Conservation (phyloP, 2,797 vertebrate genomes). For the Oreortyx pictus region DNA sequence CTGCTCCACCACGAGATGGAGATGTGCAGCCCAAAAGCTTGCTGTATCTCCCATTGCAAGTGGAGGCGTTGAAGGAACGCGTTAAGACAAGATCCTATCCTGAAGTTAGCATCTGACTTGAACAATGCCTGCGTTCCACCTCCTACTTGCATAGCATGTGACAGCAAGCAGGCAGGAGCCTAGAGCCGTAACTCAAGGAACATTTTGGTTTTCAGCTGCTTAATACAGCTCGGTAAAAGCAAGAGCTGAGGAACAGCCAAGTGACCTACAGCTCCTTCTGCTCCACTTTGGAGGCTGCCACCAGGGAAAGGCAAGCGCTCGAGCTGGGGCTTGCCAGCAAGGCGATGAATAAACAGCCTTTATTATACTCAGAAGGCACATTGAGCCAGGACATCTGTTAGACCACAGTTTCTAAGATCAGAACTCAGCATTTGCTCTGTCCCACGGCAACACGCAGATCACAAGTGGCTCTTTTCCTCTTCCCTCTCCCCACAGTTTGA, state of each 20-base stretch:
- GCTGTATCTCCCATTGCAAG: not conserved
- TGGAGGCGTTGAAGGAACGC: conserved; percentile 26
- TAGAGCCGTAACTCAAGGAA: conserved; percentile 25
- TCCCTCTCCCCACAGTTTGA: not conserved
- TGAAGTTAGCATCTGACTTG: conserved; percentile 52
- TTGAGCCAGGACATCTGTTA: conserved; percentile 47
- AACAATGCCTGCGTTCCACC: conserved; percentile 42
- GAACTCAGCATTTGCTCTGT: not conserved
- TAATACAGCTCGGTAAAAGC: not conserved
- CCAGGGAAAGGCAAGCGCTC: conserved; percentile 55
- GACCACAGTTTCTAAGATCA: conserved; percentile 28
- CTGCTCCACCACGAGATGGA: not conserved
- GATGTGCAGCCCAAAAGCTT: not conserved
- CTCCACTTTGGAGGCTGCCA: conserved; percentile 36
- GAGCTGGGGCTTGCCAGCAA: not conserved
- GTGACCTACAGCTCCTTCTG: conserved; percentile 53
- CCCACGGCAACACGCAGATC: not conserved
- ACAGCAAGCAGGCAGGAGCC: conserved; percentile 42
- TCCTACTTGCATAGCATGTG: conserved; percentile 21
- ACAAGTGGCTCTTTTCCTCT: not conserved
- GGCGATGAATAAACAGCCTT: conserved; percentile 27
- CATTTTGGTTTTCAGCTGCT: conserved; percentile 19
- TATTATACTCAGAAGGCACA: not conserved
- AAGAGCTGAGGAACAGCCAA: not conserved
- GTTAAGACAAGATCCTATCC: conserved; percentile 36